A percentile compares a stretch with the other conserved stretches of the same genome.
Conservation (phyloP, 1,140 invertebrate species). For the Ladona fulva region DNA sequence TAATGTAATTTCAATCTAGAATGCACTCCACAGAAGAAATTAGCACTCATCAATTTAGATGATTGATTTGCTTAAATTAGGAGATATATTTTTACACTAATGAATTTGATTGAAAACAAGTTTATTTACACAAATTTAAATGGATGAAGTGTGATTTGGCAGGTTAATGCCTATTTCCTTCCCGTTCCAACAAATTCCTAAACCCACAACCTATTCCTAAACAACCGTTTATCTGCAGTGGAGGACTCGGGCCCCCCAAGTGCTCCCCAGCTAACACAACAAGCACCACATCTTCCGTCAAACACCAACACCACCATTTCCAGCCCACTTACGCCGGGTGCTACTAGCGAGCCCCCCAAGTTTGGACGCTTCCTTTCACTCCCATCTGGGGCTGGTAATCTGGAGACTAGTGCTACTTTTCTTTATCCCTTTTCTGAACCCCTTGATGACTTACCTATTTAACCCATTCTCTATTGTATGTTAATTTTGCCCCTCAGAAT, state of each 20-base stretch:
- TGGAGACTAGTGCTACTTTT: slow-evolving; percentile 12
- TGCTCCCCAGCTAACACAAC: not conserved
- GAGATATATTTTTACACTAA: too few species aligned
- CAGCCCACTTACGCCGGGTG: slow-evolving; percentile 23
- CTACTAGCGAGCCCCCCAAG: slow-evolving; percentile 44
- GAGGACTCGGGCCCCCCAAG: slow-evolving; percentile 42
- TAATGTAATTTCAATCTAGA: too few species aligned
- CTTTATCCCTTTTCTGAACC: slow-evolving; percentile 7
- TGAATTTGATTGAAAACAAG: too few species aligned
- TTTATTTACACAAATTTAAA: too few species aligned
- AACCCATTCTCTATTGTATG: not conserved
- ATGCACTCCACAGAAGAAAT: too few species aligned
- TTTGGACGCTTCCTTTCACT: slow-evolving; percentile 63
- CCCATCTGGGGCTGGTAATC: slow-evolving; percentile 50
- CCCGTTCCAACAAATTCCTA: not conserved
- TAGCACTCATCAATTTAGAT: too few species aligned
- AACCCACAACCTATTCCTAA: not conserved
- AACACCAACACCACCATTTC: slow-evolving; percentile 17
- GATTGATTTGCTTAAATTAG: too few species aligned
- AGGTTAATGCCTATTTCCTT: not conserved
- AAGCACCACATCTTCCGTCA: slow-evolving; percentile 7
- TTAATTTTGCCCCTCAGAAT: not conserved
- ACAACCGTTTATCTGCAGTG: slow-evolving; percentile 37
- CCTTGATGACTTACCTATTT: not conserved
- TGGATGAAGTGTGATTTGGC: not conserved